phyloP scores from a whole-genome alignment of 2,888 invertebrate genomes.

The Agrochola lota region DNA sequence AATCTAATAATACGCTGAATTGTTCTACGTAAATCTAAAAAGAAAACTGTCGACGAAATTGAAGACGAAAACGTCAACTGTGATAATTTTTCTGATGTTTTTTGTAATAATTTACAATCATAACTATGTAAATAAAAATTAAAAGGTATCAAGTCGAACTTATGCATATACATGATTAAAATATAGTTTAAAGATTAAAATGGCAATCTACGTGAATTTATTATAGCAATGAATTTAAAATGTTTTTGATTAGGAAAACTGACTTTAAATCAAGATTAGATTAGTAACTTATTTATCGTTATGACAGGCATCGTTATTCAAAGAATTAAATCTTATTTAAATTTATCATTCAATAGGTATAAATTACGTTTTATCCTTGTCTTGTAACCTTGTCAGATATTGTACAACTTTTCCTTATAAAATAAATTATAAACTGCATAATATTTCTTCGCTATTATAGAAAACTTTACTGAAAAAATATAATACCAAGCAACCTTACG shows the following conservation, averaged over 20 bases:
- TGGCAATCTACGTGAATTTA: slow-evolving; percentile 35
- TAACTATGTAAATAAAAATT: slow-evolving; percentile 24
- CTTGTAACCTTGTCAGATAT: slow-evolving; percentile 38
- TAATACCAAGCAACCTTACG: not conserved
- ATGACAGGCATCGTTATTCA: slow-evolving; percentile 39
- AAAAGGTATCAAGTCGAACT: not conserved
- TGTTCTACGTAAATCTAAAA: slow-evolving; percentile 27
- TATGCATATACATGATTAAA: slow-evolving; percentile 21
- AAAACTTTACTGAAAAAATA: not conserved
- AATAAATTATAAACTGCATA: slow-evolving; percentile 15
- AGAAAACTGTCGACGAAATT: not conserved
- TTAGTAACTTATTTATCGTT: slow-evolving; percentile 32
- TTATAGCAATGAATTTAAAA: slow-evolving; percentile 34
- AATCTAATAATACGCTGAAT: slow-evolving; percentile 45
- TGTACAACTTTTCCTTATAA: slow-evolving; percentile 36
- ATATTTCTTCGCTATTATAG: not conserved
- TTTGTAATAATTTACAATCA: not conserved
- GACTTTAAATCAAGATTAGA: slow-evolving; percentile 49
- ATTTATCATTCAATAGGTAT: slow-evolving; percentile 15
- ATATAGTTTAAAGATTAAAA: slow-evolving; percentile 40
- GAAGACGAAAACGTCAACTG: not conserved
- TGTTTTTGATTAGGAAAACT: slow-evolving; percentile 34
- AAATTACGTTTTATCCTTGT: slow-evolving; percentile 37
- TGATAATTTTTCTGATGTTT: not conserved
- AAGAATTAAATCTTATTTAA: slow-evolving; percentile 31